Percentiles rank a stretch among this genome's conserved stretches.
Conservation (phyloP, 2,888 invertebrate species). For the Phortica magna region DNA sequence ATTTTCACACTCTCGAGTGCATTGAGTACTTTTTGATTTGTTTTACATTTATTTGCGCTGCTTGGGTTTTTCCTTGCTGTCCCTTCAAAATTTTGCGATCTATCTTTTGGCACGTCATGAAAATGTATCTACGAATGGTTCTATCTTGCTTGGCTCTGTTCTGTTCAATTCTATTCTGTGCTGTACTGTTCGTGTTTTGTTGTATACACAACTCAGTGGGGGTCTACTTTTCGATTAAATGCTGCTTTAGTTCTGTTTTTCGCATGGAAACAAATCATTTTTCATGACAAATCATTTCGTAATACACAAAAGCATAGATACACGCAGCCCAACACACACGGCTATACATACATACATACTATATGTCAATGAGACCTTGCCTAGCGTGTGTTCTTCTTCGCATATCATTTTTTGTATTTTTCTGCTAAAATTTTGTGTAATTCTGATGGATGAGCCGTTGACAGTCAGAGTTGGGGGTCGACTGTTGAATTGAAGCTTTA, state of each 20-base stretch:
- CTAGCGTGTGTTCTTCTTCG: background rate
- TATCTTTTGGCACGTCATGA: background rate
- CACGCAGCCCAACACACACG: no score
- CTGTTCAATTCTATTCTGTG: background rate
- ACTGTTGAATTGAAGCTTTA: background rate
- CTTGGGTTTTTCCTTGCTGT: background rate
- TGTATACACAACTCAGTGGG: slow-evolving; percentile 10
- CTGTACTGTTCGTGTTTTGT: background rate
- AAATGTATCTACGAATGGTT: slow-evolving; percentile 15
- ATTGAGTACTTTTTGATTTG: background rate
- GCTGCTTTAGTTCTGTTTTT: slow-evolving; percentile 11
- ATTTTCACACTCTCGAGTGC: background rate
- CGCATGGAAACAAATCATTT: slow-evolving; percentile 29
- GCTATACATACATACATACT: no score
- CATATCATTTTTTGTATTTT: background rate
- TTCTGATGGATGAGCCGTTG: slow-evolving; percentile 1
- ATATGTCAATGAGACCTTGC: no score
- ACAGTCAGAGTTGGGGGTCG: background rate
- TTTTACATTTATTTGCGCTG: background rate
- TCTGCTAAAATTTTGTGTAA: background rate
- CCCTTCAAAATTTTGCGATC: background rate
- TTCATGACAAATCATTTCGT: slow-evolving; percentile 19
- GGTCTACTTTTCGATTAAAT: background rate
- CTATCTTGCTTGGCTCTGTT: background rate
- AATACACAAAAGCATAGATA: no score